Percentiles rank a stretch among this genome's conserved stretches.
Conservation (phyloP, 2,888 invertebrate genomes). For the Mythimna ferrago region DNA sequence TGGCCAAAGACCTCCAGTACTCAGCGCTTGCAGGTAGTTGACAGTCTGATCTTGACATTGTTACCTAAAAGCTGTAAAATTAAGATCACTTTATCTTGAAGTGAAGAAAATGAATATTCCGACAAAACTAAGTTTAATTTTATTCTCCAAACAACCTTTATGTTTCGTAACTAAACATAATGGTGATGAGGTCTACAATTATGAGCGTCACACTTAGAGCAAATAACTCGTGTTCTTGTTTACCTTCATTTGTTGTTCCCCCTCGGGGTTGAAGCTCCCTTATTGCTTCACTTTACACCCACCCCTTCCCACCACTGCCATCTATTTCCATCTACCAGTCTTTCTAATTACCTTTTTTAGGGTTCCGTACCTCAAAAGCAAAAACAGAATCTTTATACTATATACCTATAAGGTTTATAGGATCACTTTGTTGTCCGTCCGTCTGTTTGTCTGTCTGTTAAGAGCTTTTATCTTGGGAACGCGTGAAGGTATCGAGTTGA, state of each 20-base stretch:
- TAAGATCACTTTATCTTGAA: background rate
- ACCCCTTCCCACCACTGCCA: constrained; percentile 12
- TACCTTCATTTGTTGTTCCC: constrained; percentile 34
- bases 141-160: background rate
- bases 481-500: too few species aligned
- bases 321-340: constrained; percentile 13
- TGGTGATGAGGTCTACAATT: constrained; percentile 15
- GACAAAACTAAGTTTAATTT: background rate
- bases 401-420: too few species aligned
- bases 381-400: too few species aligned
- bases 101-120: background rate
- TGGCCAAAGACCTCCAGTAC: too few species aligned
- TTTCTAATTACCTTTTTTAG: constrained; percentile 14
- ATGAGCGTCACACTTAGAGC: constrained; percentile 21
- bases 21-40: too few species aligned
- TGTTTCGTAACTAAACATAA: constrained; percentile 22
- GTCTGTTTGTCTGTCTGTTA: too few species aligned
- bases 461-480: too few species aligned
- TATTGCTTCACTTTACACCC: constrained; percentile 31
- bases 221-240: constrained; percentile 38
- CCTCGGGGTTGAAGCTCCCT: constrained; percentile 27
- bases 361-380: too few species aligned
- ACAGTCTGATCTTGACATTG: background rate
- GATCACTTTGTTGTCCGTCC: too few species aligned
- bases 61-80: background rate